Evolutionary conservation across 2,797 vertebrate genomes (phyloP).

Genomic region (Epinephelus coioides): DNA sequence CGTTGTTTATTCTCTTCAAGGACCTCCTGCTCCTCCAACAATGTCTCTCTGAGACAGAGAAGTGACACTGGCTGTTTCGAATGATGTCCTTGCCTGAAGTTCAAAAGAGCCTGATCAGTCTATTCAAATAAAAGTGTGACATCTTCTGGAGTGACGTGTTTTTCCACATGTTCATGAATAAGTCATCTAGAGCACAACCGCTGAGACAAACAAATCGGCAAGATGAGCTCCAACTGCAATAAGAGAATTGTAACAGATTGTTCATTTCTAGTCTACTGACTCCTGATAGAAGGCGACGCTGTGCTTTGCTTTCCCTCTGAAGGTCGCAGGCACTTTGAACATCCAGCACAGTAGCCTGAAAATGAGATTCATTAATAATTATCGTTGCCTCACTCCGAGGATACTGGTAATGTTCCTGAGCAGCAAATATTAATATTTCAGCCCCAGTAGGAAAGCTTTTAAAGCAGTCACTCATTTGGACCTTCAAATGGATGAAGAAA

Average conservation of each 20-base stretch:
- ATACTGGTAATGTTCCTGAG: constrained; percentile 72
- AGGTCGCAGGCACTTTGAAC: constrained; percentile 70
- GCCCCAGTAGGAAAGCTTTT: constrained; percentile 75
- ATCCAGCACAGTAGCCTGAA: constrained; percentile 71
- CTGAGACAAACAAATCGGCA: constrained; percentile 67
- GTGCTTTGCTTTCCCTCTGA: constrained; percentile 49
- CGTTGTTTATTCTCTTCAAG: constrained; percentile 25
- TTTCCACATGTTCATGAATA: constrained; percentile 67
- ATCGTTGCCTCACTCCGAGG: constrained; percentile 66
- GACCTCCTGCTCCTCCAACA: constrained; percentile 33
- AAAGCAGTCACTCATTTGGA: constrained; percentile 75
- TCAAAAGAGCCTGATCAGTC: constrained; percentile 53
- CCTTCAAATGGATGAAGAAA: constrained; percentile 61
- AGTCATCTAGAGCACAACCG: constrained; percentile 57
- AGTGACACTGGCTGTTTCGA: constrained; percentile 14
- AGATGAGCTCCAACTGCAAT: constrained; percentile 51
- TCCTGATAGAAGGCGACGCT: constrained; percentile 37
- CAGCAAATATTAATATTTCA: constrained; percentile 84
- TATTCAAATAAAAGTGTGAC: constrained; percentile 41
- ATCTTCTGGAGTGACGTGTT: constrained; percentile 38
- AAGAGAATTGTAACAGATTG: constrained; percentile 60
- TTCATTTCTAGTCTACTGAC: constrained; percentile 58
- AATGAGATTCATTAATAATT: constrained; percentile 84
- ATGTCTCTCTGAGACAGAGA: constrained; percentile 8
- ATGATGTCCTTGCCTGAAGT: constrained; percentile 34